These are phyloP conservation scores for Dendrophyllia cribrosa DNA, from an alignment of 64 coral and sea anemone species.

Conservation along the genomic window DNA sequence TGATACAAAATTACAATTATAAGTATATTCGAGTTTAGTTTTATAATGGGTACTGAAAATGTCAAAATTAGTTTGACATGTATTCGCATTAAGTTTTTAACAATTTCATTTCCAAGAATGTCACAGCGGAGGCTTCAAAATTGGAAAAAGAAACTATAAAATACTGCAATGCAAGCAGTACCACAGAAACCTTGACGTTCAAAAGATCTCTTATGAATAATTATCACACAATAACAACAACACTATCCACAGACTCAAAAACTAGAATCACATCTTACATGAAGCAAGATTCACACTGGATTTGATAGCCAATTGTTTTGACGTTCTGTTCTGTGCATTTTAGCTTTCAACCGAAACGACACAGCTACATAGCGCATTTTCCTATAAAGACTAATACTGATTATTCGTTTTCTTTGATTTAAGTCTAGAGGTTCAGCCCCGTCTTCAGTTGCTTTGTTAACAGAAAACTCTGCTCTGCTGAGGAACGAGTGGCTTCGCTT, in stretches of 20 bases:
- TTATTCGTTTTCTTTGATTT: neutral
- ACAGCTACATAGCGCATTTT: too few relatives aligned
- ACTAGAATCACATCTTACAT: neutral
- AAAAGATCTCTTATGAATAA: neutral
- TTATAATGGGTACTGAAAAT: neutral
- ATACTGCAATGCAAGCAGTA: neutral
- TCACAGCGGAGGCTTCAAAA: neutral
- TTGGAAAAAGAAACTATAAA: neutral
- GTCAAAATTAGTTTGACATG: neutral
- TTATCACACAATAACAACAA: neutral
- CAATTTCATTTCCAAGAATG: neutral
- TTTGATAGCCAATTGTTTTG: too few relatives aligned
- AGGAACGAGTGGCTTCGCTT: conserved; percentile 83
- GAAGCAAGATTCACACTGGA: too few relatives aligned
- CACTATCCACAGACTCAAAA: neutral
- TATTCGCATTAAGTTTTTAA: neutral
- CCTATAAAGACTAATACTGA: neutral
- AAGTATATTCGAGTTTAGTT: neutral
- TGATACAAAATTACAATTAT: neutral
- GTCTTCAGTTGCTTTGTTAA: conserved; percentile 23
- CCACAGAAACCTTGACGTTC: neutral
- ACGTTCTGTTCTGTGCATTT: too few relatives aligned
- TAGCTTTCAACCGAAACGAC: too few relatives aligned
- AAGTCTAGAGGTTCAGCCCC: conserved; percentile 21
- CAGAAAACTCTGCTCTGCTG: conserved; percentile 23